A percentile compares a stretch with the other conserved stretches of the same genome.
These are phyloP conservation scores for Mormyrops boulengeri DNA, from an alignment of 2,797 vertebrate species.

Conservation along the genomic window DNA sequence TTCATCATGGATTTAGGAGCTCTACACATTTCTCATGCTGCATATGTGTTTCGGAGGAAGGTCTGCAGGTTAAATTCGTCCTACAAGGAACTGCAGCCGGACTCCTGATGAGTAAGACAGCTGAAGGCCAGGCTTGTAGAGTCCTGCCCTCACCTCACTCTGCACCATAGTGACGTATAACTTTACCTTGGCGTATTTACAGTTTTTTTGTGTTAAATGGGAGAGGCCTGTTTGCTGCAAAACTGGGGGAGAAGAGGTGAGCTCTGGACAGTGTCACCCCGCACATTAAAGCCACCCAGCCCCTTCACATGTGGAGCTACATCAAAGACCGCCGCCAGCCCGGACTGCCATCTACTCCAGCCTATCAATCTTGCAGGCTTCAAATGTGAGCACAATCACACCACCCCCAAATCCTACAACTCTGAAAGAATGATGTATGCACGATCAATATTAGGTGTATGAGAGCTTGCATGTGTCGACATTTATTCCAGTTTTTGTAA, in stretches of 20 bases:
- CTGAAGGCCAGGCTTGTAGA: not conserved
- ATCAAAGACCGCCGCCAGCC: not conserved
- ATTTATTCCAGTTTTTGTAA: not conserved
- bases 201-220: slow-evolving; percentile 11
- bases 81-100: not conserved
- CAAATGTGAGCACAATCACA: not conserved
- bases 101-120: not conserved
- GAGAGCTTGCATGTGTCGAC: not conserved
- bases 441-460: not conserved
- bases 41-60: not conserved
- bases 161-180: slow-evolving; percentile 2
- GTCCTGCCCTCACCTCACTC: not conserved
- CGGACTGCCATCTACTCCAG: not conserved
- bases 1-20: not conserved
- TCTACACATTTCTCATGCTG: not conserved
- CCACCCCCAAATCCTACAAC: not conserved
- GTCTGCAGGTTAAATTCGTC: not conserved
- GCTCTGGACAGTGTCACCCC: not conserved
- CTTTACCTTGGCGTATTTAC: slow-evolving; percentile 20
- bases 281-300: not conserved
- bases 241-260: not conserved
- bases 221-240: not conserved
- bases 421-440: not conserved
- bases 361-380: not conserved
- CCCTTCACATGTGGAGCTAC: not conserved